phyloP scores from a whole-genome alignment of 2,113 vertebrate genomes.

The Oncorhynchus tshawytscha region DNA sequence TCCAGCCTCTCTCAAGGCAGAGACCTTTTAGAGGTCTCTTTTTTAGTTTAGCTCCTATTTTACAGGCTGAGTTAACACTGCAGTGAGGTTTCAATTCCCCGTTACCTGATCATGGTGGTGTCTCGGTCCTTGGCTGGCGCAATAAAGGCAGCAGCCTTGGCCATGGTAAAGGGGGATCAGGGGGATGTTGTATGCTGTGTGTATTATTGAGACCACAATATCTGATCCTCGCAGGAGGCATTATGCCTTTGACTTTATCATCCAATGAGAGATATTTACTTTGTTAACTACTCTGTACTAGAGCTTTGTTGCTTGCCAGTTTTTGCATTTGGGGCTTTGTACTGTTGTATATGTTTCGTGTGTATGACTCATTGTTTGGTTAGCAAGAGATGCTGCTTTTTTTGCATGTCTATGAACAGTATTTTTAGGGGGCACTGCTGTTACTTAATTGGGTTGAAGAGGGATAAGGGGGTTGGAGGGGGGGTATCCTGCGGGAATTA shows the following conservation, averaged over 20 bases:
- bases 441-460: neutral
- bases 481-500: neutral
- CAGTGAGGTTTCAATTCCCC: slow-evolving; percentile 5
- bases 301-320: neutral
- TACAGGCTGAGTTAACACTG: slow-evolving; percentile 15
- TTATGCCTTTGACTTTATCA: neutral
- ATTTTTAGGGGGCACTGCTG: neutral
- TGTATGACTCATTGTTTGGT: neutral
- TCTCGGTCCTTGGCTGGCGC: neutral
- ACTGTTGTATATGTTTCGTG: neutral
- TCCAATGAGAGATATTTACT: neutral
- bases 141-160: neutral
- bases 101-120: neutral
- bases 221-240: neutral
- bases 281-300: neutral
- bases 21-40: slow-evolving; percentile 39
- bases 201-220: neutral
- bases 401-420: neutral
- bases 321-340: neutral
- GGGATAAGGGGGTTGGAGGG: neutral
- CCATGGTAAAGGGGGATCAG: neutral
- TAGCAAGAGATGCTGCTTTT: too few species aligned
- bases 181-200: neutral
- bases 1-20: slow-evolving; percentile 33
- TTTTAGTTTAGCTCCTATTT: slow-evolving; percentile 27